Conservation (phyloP, 2,888 invertebrate species). For the Ectropis crepuscularia region DNA sequence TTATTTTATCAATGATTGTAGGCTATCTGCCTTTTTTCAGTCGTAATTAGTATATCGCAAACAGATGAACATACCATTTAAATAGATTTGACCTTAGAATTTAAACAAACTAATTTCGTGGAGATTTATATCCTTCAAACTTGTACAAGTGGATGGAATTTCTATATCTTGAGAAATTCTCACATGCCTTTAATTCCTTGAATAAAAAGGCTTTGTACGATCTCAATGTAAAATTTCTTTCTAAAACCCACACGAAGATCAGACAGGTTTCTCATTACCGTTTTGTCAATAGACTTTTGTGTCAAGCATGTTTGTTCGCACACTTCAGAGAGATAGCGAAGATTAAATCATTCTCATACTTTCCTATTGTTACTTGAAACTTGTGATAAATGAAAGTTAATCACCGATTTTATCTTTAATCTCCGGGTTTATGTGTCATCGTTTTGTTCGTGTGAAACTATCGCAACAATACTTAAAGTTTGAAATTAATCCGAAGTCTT, state of each 20-base stretch:
- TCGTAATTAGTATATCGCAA: too few relatives aligned
- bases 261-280: slow-evolving; percentile 30
- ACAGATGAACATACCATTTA: too few relatives aligned
- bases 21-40: too few relatives aligned
- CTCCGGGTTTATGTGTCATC: slow-evolving; percentile 32
- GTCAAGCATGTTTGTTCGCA: slow-evolving; percentile 38
- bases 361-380: slow-evolving; percentile 40
- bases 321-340: slow-evolving; percentile 24
- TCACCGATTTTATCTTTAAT: slow-evolving; percentile 38
- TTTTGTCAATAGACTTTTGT: slow-evolving; percentile 34
- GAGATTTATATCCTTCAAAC: too few relatives aligned
- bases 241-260: slow-evolving; percentile 4
- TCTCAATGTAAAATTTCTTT: not conserved
- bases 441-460: slow-evolving; percentile 30
- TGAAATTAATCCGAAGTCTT: too few relatives aligned
- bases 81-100: too few relatives aligned
- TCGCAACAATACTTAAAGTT: slow-evolving; percentile 7
- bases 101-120: too few relatives aligned
- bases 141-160: too few relatives aligned
- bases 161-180: too few relatives aligned
- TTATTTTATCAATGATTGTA: too few relatives aligned
- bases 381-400: slow-evolving; percentile 44
- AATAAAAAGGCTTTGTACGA: too few relatives aligned
- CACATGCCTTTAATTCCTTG: too few relatives aligned
- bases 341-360: slow-evolving; percentile 40